These are phyloP conservation scores for Zosterops hypoxanthus DNA, from an alignment of 2,113 vertebrate species.

Conservation along the genomic window DNA sequence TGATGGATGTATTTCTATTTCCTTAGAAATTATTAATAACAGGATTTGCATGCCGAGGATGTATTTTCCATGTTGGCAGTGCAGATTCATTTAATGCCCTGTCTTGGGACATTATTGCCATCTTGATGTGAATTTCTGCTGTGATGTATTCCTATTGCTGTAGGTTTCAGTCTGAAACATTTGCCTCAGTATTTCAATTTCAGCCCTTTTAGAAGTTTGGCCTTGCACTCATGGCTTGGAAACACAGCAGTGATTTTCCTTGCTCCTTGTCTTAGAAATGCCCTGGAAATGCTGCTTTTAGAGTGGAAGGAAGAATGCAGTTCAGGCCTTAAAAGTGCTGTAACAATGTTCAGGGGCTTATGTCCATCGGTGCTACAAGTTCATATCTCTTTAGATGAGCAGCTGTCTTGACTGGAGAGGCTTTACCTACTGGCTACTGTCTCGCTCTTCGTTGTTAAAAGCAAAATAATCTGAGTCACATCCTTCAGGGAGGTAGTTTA, in stretches of 20 bases:
- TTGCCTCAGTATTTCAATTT: background rate
- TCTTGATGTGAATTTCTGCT: background rate
- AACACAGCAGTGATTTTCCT: background rate
- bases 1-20: background rate
- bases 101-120: background rate
- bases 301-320: fast-evolving
- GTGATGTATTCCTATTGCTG: background rate
- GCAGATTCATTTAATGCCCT: background rate
- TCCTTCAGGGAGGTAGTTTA: background rate
- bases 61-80: background rate
- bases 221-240: background rate
- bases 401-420: background rate
- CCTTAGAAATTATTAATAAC: background rate
- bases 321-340: background rate
- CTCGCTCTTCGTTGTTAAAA: background rate
- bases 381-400: background rate
- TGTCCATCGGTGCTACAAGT: background rate
- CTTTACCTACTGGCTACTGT: background rate
- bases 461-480: background rate
- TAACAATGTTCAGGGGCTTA: background rate
- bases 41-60: background rate
- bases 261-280: background rate
- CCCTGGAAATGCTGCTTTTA: background rate
- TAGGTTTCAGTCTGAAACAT: background rate
- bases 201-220: background rate